These are phyloP conservation scores for Todiramphus chloris DNA, from an alignment of 2,113 vertebrate species.

Conservation along the genomic window DNA sequence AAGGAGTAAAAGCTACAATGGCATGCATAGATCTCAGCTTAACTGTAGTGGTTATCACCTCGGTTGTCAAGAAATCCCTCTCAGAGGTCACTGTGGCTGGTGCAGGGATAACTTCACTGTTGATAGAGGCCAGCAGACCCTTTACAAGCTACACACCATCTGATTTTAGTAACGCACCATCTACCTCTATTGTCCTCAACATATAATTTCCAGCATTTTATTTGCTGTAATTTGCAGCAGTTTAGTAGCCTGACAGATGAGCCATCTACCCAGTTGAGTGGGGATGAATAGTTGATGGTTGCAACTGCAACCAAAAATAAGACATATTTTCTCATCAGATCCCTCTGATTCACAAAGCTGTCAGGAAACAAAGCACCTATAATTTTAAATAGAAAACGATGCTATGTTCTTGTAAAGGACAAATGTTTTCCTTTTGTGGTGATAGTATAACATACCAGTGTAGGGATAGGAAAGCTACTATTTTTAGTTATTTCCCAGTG, in stretches of 20 bases:
- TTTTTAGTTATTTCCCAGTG: not conserved
- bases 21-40: not conserved
- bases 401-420: not conserved
- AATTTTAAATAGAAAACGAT: not conserved
- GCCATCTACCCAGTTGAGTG: not conserved
- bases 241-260: not conserved
- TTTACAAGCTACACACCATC: not conserved
- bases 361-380: not conserved
- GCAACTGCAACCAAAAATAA: not conserved
- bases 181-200: not conserved
- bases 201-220: not conserved
- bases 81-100: not conserved
- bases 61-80: not conserved
- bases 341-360: not conserved
- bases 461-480: not conserved
- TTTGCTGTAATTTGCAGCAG: not conserved
- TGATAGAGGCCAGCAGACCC: not conserved
- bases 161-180: not conserved
- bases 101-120: not conserved
- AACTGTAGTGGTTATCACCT: not conserved
- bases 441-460: not conserved
- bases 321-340: not conserved
- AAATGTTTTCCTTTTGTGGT: not conserved
- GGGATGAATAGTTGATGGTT: not conserved
- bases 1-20: not conserved